phyloP scores from a whole-genome alignment of 2,888 invertebrate species.

The Patella caerulea region DNA sequence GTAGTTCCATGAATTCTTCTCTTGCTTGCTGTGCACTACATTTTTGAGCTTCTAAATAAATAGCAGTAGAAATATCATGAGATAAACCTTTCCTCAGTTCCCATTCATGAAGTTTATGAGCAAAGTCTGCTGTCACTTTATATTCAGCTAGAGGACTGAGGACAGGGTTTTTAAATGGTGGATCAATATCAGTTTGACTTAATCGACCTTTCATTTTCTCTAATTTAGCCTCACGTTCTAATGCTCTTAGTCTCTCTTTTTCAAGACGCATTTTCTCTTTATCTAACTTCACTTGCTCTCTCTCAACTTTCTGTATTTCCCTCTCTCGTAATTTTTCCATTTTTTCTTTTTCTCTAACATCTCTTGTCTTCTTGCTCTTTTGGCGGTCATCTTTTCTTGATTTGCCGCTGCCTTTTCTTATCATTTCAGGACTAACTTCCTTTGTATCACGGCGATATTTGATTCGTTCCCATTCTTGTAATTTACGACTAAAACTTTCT shows the following conservation, averaged over 20 bases:
- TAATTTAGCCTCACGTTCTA: conserved; percentile 79
- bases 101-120: conserved; percentile 91
- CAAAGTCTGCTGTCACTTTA: conserved; percentile 88
- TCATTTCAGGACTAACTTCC: conserved; percentile 48
- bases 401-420: conserved; percentile 38
- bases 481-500: conserved; percentile 86
- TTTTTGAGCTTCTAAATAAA: conserved; percentile 53
- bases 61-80: conserved; percentile 44
- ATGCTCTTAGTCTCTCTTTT: conserved; percentile 77
- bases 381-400: conserved; percentile 47
- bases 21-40: conserved; percentile 38
- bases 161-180: conserved; percentile 86
- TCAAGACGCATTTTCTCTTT: conserved; percentile 78
- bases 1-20: conserved; percentile 23
- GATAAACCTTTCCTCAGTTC: conserved; percentile 70
- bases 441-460: conserved; percentile 54
- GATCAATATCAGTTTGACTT: conserved; percentile 73
- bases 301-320: conserved; percentile 57
- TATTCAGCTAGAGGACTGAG: conserved; percentile 57
- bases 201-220: conserved; percentile 77
- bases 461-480: conserved; percentile 85
- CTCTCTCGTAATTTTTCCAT: conserved; percentile 53
- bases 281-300: conserved; percentile 70
- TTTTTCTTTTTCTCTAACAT: conserved; percentile 44
- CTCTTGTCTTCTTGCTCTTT: conserved; percentile 54